Percentiles rank a stretch among this genome's conserved stretches.
Conservation (phyloP, 2,888 invertebrate genomes). For the Eristalis tenax region DNA sequence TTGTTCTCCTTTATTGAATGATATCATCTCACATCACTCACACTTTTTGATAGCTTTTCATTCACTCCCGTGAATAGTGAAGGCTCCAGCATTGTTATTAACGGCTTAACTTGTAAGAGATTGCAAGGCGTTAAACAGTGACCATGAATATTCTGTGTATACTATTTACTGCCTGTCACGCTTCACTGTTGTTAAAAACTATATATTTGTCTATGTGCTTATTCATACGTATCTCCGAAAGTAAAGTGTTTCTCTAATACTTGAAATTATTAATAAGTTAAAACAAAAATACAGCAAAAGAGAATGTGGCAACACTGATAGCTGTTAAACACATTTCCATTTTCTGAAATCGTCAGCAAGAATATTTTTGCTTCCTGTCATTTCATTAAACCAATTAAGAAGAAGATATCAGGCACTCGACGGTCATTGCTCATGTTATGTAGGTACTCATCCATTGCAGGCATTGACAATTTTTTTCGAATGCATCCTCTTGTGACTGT, state of each 20-base stretch:
- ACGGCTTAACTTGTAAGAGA: neutral
- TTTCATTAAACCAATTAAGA: conserved; percentile 51
- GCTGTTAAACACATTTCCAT: neutral
- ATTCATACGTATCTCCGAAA: neutral
- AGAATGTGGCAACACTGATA: conserved; percentile 16
- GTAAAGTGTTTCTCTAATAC: too few species aligned
- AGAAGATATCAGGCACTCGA: conserved; percentile 33
- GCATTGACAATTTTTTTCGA: conserved; percentile 24
- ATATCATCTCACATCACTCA: too few species aligned
- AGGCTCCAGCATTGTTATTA: too few species aligned
- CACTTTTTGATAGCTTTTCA: too few species aligned
- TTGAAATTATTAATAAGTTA: too few species aligned
- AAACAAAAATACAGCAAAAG: too few species aligned
- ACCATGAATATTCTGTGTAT: neutral
- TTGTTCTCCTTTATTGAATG: too few species aligned
- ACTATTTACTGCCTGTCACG: neutral
- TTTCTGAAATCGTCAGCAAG: conserved; percentile 26
- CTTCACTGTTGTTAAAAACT: neutral
- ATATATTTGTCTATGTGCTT: neutral
- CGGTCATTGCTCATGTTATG: conserved; percentile 43
- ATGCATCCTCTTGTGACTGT: conserved; percentile 17
- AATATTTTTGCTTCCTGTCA: conserved; percentile 40
- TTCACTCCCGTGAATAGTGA: too few species aligned
- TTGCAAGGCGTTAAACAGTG: neutral
- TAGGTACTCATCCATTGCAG: conserved; percentile 23